Evolutionary conservation across 2,888 invertebrate genomes (phyloP), one percentile per base, ranked within the genome.

Genomic region (Muscina levida): DNA sequence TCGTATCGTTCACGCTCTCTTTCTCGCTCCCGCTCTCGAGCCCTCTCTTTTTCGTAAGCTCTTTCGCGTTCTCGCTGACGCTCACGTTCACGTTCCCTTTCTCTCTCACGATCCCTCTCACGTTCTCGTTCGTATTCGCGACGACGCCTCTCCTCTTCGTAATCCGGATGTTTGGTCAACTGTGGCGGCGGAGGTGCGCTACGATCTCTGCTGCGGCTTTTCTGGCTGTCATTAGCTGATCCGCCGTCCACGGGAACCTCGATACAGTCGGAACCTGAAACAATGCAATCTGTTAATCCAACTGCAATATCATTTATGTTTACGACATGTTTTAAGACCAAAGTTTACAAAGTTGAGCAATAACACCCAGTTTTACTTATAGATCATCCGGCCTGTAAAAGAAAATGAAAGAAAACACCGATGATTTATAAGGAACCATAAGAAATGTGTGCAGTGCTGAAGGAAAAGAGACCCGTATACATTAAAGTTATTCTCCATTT

Each of bases 181-280:
- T 84, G 84, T 0, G 87, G 87, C 11, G 88, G 87, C 2, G 89
- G 87, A 0, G 89, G 88, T 42, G 87, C 85, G 15, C 85, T 82
- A 1, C 82, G 81, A 62, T 80, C 73, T 6, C 48, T 67, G 44
- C 80, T 79, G 76, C 82, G 73, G 73, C 74, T 59, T 44, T 82
- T 51, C 62, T 48, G 44, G 26, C 67, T 57, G 6, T 67, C 71
- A 62, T 84, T 79, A 2, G 82, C 79, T 3, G 83, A 81, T 67
- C 79, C 77, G 22, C 72, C 83, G 42, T 89, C 89, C n/a, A 90
- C 76, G 0, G 91, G 90, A 37, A 91, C 90, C 84, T 91, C 91
- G 26, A 91, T 87, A 68, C 90, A 90, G 85, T 91, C 91, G 1
- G 91, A 91, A 86, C 90, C 91, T 91, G 84, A 48, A 89, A 90